These are phyloP conservation scores for Metaphire vulgaris DNA, from an alignment of 1,140 invertebrate species.

Conservation along the genomic window DNA sequence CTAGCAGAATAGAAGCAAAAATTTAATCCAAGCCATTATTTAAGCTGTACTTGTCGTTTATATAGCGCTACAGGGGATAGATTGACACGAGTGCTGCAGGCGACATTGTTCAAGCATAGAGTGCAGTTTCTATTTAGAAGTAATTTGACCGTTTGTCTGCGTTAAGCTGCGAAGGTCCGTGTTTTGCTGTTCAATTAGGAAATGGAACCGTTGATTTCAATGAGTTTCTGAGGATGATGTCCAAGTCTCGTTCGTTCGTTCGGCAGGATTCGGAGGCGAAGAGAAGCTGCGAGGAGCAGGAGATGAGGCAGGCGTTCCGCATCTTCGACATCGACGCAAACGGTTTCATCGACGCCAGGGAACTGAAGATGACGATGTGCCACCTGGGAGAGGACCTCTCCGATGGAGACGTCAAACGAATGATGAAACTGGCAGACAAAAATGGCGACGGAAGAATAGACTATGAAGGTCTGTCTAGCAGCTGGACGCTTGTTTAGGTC, in stretches of 20 bases:
- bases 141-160: no score
- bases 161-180: no score
- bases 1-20: no score
- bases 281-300: conserved; percentile 9
- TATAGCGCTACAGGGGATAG: no score
- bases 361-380: conserved; percentile 26
- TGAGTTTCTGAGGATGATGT: conserved; percentile 85
- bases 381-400: conserved; percentile 29
- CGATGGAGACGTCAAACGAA: conserved; percentile 26
- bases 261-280: not conserved
- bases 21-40: no score
- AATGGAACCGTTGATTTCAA: conserved; percentile 98
- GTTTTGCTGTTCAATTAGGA: conserved; percentile 57
- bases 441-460: conserved; percentile 31
- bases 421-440: conserved; percentile 31
- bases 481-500: no score
- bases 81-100: no score
- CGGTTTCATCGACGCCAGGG: conserved; percentile 27
- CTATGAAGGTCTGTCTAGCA: conserved; percentile 30
- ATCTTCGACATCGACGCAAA: conserved; percentile 29
- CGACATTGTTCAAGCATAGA: no score
- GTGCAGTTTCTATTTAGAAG: no score
- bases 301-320: conserved; percentile 26
- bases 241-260: conserved; percentile 72
- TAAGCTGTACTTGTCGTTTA: no score